phyloP scores from a whole-genome alignment of 2,797 vertebrate species.

The Chaenodraco wilsoni region DNA sequence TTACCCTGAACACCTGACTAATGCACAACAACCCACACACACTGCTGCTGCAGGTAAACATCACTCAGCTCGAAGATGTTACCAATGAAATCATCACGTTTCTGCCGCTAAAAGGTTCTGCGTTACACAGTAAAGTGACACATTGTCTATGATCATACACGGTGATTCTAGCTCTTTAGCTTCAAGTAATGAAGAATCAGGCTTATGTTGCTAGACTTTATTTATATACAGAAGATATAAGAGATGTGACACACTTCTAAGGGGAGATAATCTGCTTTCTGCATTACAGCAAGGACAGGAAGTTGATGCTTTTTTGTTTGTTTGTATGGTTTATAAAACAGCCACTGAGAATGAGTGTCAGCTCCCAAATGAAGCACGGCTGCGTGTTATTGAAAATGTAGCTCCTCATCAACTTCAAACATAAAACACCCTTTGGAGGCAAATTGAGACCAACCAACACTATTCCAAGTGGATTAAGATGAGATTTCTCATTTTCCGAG shows the following conservation, averaged over 20 bases:
- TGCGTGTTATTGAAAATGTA: constrained; percentile 36
- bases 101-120: constrained; percentile 18
- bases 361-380: constrained; percentile 17
- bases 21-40: constrained; percentile 40
- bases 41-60: constrained; percentile 24
- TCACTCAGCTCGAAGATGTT: constrained; percentile 25
- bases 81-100: constrained; percentile 17
- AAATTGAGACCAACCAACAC: constrained; percentile 39
- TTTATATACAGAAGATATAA: constrained; percentile 11
- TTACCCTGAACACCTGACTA: constrained; percentile 48
- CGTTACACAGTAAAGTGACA: constrained; percentile 12
- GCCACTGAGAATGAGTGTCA: constrained; percentile 21
- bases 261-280: constrained; percentile 29
- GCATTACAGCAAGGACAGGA: constrained; percentile 14
- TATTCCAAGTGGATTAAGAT: constrained; percentile 39
- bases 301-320: constrained; percentile 19
- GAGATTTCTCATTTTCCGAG: constrained; percentile 52
- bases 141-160: constrained; percentile 18
- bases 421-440: constrained; percentile 38
- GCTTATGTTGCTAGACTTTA: background rate
- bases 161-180: background rate
- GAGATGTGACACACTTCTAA: constrained; percentile 27
- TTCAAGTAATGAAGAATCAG: constrained; percentile 16
- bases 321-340: constrained; percentile 24
- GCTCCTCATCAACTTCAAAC: constrained; percentile 36